Percentiles rank a stretch among this genome's conserved stretches.
phyloP scores from a whole-genome alignment of 2,888 invertebrate species.

The Dioctria linearis region DNA sequence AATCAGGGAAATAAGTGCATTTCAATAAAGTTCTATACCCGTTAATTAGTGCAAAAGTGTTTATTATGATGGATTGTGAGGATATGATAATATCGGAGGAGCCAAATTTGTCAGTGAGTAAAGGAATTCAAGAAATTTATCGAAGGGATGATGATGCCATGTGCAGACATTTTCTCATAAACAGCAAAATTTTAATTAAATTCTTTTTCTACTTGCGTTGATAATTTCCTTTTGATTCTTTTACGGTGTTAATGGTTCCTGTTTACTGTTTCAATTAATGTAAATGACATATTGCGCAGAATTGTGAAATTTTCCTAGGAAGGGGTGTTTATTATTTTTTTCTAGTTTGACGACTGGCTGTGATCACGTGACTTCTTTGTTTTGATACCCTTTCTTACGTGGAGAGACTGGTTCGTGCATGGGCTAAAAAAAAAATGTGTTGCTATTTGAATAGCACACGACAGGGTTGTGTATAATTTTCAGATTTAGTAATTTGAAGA shows the following conservation, averaged over 20 bases:
- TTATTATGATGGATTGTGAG: conserved; percentile 66
- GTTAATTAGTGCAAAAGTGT: conserved; percentile 36
- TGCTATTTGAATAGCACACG: too few relatives aligned
- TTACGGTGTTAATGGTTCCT: too few relatives aligned
- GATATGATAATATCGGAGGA: conserved; percentile 69
- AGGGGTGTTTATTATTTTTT: conserved; percentile 24
- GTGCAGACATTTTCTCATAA: conserved; percentile 39
- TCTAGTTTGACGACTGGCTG: conserved; percentile 18
- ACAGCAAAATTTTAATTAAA: background rate
- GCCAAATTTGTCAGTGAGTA: conserved; percentile 66
- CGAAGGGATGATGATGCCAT: conserved; percentile 48
- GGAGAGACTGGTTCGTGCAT: background rate
- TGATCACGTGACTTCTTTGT: conserved; percentile 55
- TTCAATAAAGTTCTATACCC: conserved; percentile 26
- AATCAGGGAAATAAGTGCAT: conserved; percentile 27
- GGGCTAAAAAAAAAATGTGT: background rate
- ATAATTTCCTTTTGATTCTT: background rate
- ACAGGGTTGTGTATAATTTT: too few relatives aligned
- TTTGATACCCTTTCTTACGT: conserved; percentile 25
- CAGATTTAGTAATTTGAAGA: too few relatives aligned
- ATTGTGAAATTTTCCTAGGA: conserved; percentile 25
- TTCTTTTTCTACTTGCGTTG: background rate
- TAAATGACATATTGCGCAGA: background rate
- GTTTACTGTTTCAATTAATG: background rate
- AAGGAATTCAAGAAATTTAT: background rate